A percentile compares a stretch with the other conserved stretches of the same genome.
phyloP scores from a whole-genome alignment of 2,113 vertebrate species.

The Todiramphus saurophagus region DNA sequence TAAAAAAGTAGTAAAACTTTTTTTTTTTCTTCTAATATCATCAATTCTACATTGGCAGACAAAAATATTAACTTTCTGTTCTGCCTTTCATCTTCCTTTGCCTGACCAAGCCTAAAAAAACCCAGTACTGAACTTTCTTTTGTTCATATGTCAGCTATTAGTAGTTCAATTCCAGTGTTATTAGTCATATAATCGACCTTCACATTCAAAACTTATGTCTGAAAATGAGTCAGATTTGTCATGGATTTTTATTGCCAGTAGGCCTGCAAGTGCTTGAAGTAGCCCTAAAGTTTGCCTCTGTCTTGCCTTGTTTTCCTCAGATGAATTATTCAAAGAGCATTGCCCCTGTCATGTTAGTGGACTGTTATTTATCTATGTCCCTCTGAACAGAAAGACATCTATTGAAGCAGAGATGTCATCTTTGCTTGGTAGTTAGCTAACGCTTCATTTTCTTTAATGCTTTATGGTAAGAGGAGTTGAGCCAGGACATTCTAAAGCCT shows the following conservation, averaged over 20 bases:
- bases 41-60: background rate
- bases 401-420: background rate
- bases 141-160: background rate
- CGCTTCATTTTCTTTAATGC: background rate
- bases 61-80: background rate
- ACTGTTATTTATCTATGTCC: background rate
- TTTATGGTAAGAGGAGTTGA: background rate
- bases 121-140: background rate
- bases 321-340: background rate
- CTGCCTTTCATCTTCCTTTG: background rate
- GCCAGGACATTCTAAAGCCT: background rate
- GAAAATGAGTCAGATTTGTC: background rate
- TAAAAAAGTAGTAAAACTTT: background rate
- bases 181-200: background rate
- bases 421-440: background rate
- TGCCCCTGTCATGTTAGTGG: background rate
- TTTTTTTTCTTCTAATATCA: background rate
- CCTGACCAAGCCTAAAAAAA: background rate
- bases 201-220: background rate
- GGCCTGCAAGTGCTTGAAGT: background rate
- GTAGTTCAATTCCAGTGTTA: background rate
- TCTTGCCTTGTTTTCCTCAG: background rate
- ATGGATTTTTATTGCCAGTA: background rate
- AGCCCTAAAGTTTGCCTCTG: background rate
- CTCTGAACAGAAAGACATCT: background rate